phyloP scores from a whole-genome alignment of 1,140 invertebrate species.

The Bombus superbus region DNA sequence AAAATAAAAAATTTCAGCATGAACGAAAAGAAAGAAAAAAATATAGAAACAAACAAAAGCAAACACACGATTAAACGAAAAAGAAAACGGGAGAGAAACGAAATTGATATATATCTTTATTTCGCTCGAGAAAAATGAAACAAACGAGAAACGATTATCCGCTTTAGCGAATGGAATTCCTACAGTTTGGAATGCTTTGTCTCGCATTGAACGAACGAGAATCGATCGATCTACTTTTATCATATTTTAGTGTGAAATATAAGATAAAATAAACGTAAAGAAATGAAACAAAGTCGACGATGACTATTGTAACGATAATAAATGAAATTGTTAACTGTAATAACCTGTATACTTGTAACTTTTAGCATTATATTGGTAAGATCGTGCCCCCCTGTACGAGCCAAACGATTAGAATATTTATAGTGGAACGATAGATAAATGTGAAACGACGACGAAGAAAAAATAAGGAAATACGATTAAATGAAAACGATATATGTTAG shows the following conservation, averaged over 20 bases:
- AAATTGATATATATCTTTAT: constrained; percentile 40
- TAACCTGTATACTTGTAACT: constrained; percentile 81
- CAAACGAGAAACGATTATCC: constrained; percentile 36
- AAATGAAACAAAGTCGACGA: constrained; percentile 38
- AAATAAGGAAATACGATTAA: constrained; percentile 23
- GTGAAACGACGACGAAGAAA: constrained; percentile 40
- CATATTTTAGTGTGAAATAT: constrained; percentile 74
- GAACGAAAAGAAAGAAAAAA: background rate
- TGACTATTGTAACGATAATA: constrained; percentile 76
- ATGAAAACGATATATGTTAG: constrained; percentile 41
- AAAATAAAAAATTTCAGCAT: background rate
- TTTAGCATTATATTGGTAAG: constrained; percentile 83
- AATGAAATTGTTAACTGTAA: constrained; percentile 78
- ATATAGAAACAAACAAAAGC: background rate
- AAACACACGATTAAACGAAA: background rate
- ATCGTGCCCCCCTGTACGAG: constrained; percentile 76
- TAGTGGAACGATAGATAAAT: constrained; percentile 64
- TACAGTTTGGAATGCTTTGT: constrained; percentile 68
- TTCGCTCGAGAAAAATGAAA: constrained; percentile 42
- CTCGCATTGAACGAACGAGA: constrained; percentile 60
- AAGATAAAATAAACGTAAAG: constrained; percentile 77
- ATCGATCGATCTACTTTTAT: constrained; percentile 72
- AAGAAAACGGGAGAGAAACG: background rate
- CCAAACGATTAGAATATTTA: constrained; percentile 71
- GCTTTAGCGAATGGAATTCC: constrained; percentile 63